Percentiles rank a stretch among this genome's conserved stretches.
phyloP scores from a whole-genome alignment of 2,797 vertebrate species.

The Rhinophrynus dorsalis region DNA sequence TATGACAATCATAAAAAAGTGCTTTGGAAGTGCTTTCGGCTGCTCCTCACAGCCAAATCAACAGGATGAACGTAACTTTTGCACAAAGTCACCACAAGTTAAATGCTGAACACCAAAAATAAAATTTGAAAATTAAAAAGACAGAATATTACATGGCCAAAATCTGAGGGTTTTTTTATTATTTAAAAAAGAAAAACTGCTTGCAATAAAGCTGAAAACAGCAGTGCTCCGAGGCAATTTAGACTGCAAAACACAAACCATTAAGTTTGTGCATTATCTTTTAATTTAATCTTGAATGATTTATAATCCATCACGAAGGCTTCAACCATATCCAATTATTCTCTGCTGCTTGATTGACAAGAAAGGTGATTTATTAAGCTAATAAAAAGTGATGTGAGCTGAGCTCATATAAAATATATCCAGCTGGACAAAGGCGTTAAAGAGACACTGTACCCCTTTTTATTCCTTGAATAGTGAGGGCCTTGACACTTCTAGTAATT shows the following conservation, averaged over 20 bases:
- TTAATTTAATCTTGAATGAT: constrained; percentile 99
- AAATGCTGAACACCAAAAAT: constrained; percentile 74
- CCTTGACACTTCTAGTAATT: constrained; percentile 73
- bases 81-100: background rate
- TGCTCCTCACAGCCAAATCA: background rate
- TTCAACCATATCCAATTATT: constrained; percentile 99
- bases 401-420: constrained; percentile 89
- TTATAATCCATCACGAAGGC: constrained; percentile 99
- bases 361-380: constrained; percentile 99
- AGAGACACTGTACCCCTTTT: constrained; percentile 79
- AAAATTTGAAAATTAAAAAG: constrained; percentile 72
- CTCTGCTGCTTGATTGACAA: constrained; percentile 99
- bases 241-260: constrained; percentile 99
- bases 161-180: constrained; percentile 83
- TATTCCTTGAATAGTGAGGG: constrained; percentile 57
- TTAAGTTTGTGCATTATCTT: constrained; percentile 99
- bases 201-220: constrained; percentile 98
- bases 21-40: too few relatives aligned
- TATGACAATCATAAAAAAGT: too few relatives aligned
- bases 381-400: constrained; percentile 99
- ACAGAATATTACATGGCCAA: constrained; percentile 85
- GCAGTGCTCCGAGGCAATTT: constrained; percentile 98
- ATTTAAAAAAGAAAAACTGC: constrained; percentile 92
- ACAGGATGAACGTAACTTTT: background rate
- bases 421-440: constrained; percentile 86